These are phyloP conservation scores for Camponotus vicinus DNA, from an alignment of 1,140 invertebrate species.

Conservation along the genomic window DNA sequence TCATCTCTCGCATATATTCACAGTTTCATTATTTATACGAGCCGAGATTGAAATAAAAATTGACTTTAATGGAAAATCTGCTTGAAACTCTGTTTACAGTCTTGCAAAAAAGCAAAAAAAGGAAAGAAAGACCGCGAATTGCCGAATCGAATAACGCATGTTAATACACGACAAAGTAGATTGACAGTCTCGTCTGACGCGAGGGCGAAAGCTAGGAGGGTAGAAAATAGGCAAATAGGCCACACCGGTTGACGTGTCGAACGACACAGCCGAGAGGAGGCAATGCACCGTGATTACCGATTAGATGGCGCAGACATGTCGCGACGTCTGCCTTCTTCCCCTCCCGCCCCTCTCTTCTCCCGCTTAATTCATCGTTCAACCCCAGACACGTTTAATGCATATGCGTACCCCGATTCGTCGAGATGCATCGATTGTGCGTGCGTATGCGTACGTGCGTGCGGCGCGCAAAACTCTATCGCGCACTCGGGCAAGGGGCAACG, in stretches of 20 bases:
- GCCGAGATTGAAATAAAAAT: background rate
- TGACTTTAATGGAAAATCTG: too few species aligned
- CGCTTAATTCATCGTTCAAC: constrained; percentile 51
- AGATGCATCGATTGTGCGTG: constrained; percentile 6
- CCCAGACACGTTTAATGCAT: constrained; percentile 34
- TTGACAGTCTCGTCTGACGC: background rate
- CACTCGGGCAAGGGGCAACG: too few species aligned
- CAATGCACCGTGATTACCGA: constrained; percentile 77
- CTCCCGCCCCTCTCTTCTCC: constrained; percentile 16
- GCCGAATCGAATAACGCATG: background rate
- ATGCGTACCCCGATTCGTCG: constrained; percentile 41
- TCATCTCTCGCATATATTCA: background rate
- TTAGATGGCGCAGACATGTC: constrained; percentile 64
- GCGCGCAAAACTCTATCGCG: background rate
- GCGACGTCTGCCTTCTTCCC: constrained; percentile 40
- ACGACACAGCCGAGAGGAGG: constrained; percentile 56
- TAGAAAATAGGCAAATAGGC: constrained; percentile 79
- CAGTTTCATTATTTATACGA: background rate
- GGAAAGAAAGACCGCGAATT: background rate
- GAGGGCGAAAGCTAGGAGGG: constrained; percentile 61
- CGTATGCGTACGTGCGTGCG: background rate
- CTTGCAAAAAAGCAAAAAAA: background rate
- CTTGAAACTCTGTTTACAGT: background rate
- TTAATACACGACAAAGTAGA: background rate
- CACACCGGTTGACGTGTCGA: constrained; percentile 68